Conservation (phyloP, 1,140 invertebrate species). For the Melanaphis sacchari region DNA sequence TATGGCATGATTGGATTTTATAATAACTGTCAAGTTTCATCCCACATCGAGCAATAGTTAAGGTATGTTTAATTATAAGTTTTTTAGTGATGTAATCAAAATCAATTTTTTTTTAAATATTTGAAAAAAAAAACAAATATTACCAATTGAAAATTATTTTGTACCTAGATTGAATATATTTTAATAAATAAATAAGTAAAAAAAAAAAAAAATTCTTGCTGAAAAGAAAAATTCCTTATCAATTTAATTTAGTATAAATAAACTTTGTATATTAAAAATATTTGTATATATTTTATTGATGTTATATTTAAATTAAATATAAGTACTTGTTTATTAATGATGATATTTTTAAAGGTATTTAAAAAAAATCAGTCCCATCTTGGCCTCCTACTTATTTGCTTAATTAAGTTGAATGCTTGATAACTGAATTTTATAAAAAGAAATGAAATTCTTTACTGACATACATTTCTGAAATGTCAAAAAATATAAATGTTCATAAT, state of each 20-base stretch:
- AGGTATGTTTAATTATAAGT: slow-evolving; percentile 24
- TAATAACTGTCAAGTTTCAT: slow-evolving; percentile 25
- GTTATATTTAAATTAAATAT: neutral
- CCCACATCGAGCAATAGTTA: slow-evolving; percentile 39
- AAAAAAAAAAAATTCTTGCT: neutral
- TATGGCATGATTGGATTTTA: slow-evolving; percentile 39
- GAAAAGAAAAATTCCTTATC: neutral
- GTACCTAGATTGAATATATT: neutral
- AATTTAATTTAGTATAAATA: neutral
- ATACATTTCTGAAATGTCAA: too few relatives aligned
- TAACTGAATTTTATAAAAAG: neutral
- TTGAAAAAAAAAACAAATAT: neutral
- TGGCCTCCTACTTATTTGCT: neutral
- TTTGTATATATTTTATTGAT: neutral
- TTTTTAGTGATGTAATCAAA: neutral
- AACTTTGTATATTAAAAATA: neutral
- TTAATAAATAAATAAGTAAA: neutral
- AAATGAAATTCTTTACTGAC: too few relatives aligned
- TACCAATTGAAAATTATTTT: neutral
- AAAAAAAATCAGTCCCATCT: neutral
- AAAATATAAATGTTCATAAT: too few relatives aligned
- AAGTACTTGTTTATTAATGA: neutral
- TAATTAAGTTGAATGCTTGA: neutral
- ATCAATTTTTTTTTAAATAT: too few relatives aligned
- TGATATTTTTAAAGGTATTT: neutral